Conservation (phyloP, 2,797 vertebrate species). For the Remorina albescens region DNA sequence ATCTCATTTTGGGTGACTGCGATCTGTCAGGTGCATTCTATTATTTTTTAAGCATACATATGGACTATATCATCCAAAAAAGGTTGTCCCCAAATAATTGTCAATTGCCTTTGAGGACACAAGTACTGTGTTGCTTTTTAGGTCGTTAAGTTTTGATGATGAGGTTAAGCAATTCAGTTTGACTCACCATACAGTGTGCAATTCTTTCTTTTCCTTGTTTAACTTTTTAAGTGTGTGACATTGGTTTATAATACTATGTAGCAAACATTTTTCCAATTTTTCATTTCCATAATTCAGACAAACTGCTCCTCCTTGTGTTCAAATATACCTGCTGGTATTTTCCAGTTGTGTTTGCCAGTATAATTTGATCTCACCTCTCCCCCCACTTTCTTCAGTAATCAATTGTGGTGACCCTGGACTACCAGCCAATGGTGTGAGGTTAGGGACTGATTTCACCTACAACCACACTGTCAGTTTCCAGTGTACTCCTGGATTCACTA, state of each 20-base stretch:
- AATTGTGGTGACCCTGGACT: slow-evolving; percentile 96
- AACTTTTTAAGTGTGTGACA: slow-evolving; percentile 39
- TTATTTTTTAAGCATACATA: background rate
- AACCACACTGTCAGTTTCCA: slow-evolving; percentile 90
- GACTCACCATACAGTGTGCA: slow-evolving; percentile 7
- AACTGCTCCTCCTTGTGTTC: background rate
- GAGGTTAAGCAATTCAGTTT: slow-evolving; percentile 40
- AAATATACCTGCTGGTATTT: background rate
- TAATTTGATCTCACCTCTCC: background rate
- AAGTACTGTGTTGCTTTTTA: slow-evolving; percentile 24
- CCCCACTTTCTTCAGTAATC: slow-evolving; percentile 89
- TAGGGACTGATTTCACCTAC: slow-evolving; percentile 93
- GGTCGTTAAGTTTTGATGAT: slow-evolving; percentile 39
- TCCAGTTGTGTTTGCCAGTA: no score
- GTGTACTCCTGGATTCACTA: slow-evolving; percentile 92
- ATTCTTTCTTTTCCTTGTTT: slow-evolving; percentile 43
- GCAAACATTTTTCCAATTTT: background rate
- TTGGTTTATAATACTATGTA: no score
- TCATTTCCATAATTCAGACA: background rate
- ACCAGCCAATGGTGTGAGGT: slow-evolving; percentile 92
- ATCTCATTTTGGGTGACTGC: background rate
- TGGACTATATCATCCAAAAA: slow-evolving; percentile 2
- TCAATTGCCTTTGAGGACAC: slow-evolving; percentile 27
- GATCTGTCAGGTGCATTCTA: background rate
- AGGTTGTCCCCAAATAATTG: slow-evolving; percentile 9